Percentiles rank a stretch among this genome's conserved stretches.
Evolutionary conservation across 2,113 vertebrate genomes (phyloP).

Genomic region (Monarcha castaneiventris): DNA sequence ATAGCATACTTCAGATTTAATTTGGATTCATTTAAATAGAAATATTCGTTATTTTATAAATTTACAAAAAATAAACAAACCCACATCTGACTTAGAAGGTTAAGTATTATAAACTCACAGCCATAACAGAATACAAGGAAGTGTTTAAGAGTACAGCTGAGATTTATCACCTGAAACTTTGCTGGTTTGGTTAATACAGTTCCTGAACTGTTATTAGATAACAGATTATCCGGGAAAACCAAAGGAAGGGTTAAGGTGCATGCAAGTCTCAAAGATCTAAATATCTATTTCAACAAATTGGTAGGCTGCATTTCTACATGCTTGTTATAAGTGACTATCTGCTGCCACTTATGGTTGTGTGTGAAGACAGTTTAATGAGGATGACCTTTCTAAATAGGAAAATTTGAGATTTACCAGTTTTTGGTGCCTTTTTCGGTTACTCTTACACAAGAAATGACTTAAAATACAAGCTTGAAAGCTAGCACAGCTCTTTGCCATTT

Average conservation of each 20-base stretch:
- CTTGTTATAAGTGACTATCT: conserved; percentile 15
- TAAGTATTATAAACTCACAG: background rate
- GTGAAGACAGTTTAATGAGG: conserved; percentile 45
- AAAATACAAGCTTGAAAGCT: background rate
- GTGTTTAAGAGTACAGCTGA: background rate
- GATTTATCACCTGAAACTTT: background rate
- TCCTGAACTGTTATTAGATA: background rate
- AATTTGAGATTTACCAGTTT: conserved; percentile 38
- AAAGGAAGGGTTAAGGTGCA: background rate
- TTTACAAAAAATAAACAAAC: background rate
- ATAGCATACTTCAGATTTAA: background rate
- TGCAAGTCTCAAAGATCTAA: background rate
- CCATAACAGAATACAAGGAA: background rate
- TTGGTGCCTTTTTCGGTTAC: conserved; percentile 17
- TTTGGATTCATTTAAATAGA: background rate
- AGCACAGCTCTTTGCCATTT: background rate
- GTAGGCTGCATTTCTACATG: background rate
- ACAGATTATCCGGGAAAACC: background rate
- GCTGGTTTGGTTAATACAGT: background rate
- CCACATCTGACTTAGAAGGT: background rate
- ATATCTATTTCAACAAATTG: background rate
- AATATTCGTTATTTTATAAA: background rate
- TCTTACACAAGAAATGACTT: conserved; percentile 14
- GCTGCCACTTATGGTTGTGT: conserved; percentile 31
- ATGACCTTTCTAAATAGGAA: conserved; percentile 48